Percentiles rank a stretch among this genome's conserved stretches.
Conservation (phyloP, 2,113 vertebrate species). For the Piaya cayana region DNA sequence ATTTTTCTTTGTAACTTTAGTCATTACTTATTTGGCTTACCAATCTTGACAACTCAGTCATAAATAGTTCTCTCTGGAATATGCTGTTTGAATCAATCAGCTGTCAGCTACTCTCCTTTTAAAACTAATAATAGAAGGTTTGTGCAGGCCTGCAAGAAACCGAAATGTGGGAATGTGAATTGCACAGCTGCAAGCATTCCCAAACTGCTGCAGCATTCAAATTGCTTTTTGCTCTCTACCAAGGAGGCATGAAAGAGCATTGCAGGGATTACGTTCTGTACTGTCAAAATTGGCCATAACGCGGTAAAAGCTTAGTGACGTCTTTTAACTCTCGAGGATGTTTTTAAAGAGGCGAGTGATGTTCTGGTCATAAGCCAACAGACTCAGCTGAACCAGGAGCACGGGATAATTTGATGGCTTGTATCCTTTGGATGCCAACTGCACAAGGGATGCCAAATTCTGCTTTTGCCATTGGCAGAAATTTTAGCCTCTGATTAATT, state of each 20-base stretch:
- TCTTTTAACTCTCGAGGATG: neutral
- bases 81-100: neutral
- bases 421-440: neutral
- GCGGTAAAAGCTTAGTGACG: neutral
- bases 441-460: neutral
- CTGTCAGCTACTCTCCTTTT: slow-evolving; percentile 27
- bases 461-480: neutral
- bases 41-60: neutral
- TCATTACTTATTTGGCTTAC: slow-evolving; percentile 7
- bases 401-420: neutral
- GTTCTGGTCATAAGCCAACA: neutral
- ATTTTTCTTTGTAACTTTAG: neutral
- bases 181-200: neutral
- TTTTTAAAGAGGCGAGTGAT: neutral
- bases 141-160: slow-evolving; percentile 3
- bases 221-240: neutral
- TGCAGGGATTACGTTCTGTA: neutral
- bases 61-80: slow-evolving; percentile 8
- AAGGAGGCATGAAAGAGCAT: neutral
- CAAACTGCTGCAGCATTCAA: neutral
- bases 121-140: slow-evolving; percentile 44
- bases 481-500: neutral
- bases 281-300: neutral
- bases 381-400: neutral
- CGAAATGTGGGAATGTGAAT: neutral